Evolutionary conservation across 1,140 invertebrate species (phyloP).

Genomic region (Panagrolaimus sp.): DNA sequence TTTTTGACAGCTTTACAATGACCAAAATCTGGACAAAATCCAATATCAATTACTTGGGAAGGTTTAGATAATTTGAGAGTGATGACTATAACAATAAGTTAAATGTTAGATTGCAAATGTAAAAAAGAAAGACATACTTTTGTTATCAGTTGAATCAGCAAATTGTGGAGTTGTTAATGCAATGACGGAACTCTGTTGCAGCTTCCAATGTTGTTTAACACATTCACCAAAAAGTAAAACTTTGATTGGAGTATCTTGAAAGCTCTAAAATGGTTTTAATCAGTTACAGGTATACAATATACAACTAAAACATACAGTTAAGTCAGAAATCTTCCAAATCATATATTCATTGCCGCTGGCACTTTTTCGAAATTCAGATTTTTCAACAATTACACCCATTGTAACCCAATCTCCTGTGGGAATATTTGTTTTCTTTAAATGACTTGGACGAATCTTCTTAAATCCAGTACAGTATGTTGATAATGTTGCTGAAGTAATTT

Average conservation of each 20-base stretch:
- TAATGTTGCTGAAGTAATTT: conserved; percentile 6
- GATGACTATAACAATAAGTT: background rate
- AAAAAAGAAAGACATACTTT: conserved; percentile 6
- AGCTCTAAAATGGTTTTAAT: conserved; percentile 31
- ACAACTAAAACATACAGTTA: conserved; percentile 23
- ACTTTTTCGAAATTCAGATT: conserved; percentile 32
- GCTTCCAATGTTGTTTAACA: conserved; percentile 40
- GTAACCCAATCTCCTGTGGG: conserved; percentile 33
- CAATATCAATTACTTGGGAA: conserved; percentile 37
- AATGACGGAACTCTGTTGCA: conserved; percentile 29
- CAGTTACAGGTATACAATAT: background rate
- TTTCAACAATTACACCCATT: conserved; percentile 39
- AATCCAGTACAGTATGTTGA: background rate
- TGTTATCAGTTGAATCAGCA: conserved; percentile 21
- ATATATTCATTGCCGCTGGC: conserved; percentile 44
- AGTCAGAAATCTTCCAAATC: conserved; percentile 45
- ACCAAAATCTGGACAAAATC: conserved; percentile 29
- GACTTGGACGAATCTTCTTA: conserved; percentile 4
- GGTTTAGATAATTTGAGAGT: conserved; percentile 39
- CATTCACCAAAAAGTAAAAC: conserved; percentile 39
- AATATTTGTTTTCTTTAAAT: background rate
- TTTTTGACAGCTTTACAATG: conserved; percentile 23
- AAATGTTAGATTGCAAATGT: background rate
- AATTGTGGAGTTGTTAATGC: conserved; percentile 29
- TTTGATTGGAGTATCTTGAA: conserved; percentile 36